Percentiles rank a stretch among this genome's conserved stretches.
phyloP scores from a whole-genome alignment of 2,113 vertebrate species.

The Trematocara marginatum region DNA sequence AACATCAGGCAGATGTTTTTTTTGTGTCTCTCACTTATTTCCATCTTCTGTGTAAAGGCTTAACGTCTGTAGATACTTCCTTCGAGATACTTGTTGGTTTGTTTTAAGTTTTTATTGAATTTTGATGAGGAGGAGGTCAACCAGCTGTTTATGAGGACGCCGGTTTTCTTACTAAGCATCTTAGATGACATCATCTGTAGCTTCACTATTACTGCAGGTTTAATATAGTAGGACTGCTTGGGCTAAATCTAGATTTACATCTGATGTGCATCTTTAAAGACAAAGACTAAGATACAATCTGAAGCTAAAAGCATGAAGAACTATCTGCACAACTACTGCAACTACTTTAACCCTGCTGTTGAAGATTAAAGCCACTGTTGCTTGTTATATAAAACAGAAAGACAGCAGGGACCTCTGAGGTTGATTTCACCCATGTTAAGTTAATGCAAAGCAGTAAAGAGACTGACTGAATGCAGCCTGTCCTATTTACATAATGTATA shows the following conservation, averaged over 20 bases:
- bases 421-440: background rate
- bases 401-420: background rate
- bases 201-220: background rate
- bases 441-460: background rate
- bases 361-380: constrained; percentile 1
- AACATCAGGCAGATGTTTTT: background rate
- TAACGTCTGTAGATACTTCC: background rate
- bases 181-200: background rate
- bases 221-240: background rate
- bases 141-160: background rate
- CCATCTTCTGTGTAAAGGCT: background rate
- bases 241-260: background rate
- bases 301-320: background rate
- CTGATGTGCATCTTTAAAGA: background rate
- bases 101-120: background rate
- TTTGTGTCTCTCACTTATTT: background rate
- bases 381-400: constrained; percentile 9
- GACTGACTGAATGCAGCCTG: background rate
- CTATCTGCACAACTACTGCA: background rate
- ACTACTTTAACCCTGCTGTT: background rate
- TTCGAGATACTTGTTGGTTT: background rate
- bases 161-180: background rate
- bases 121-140: background rate
- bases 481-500: background rate
- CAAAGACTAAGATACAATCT: fast-evolving